Evolutionary conservation across 23 tunicate genomes (phyloP).

Genomic region (Diplosoma virens): DNA sequence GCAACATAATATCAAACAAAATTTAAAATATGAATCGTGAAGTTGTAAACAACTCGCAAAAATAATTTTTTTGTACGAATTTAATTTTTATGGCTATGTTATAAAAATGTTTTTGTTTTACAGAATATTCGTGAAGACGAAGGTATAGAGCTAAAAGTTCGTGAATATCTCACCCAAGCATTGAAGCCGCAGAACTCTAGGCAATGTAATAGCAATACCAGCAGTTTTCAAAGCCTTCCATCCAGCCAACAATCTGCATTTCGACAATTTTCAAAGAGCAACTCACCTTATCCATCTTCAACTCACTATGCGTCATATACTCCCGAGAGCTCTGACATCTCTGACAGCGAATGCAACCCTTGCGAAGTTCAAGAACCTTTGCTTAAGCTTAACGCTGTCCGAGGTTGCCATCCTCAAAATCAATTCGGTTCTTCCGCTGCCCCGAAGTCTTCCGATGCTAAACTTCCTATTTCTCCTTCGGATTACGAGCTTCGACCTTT

Average conservation of each 20-base stretch:
- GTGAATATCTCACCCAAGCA: too few species aligned
- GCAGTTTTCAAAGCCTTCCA: conserved; percentile 46
- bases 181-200: too few species aligned
- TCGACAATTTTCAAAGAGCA: background rate
- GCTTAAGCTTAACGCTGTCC: too few species aligned
- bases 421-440: conserved; percentile 20
- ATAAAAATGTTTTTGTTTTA: background rate
- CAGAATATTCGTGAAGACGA: background rate
- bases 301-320: background rate
- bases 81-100: background rate
- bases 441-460: conserved; percentile 9
- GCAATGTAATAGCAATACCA: conserved; percentile 31
- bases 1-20: too few species aligned
- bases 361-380: too few species aligned
- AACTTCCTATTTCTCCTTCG: conserved; percentile 56
- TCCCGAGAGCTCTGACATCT: too few species aligned
- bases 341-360: too few species aligned
- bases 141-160: background rate
- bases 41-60: too few species aligned
- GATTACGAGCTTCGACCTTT: conserved; percentile 41
- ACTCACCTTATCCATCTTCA: background rate
- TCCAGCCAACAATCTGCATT: conserved; percentile 28
- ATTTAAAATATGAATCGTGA: too few species aligned
- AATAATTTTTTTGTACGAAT: too few species aligned
- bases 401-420: too few species aligned